Evolutionary conservation across 2,113 vertebrate species (phyloP), one percentile per base, ranked within the genome.

Genomic region (Vidua chalybeata): DNA sequence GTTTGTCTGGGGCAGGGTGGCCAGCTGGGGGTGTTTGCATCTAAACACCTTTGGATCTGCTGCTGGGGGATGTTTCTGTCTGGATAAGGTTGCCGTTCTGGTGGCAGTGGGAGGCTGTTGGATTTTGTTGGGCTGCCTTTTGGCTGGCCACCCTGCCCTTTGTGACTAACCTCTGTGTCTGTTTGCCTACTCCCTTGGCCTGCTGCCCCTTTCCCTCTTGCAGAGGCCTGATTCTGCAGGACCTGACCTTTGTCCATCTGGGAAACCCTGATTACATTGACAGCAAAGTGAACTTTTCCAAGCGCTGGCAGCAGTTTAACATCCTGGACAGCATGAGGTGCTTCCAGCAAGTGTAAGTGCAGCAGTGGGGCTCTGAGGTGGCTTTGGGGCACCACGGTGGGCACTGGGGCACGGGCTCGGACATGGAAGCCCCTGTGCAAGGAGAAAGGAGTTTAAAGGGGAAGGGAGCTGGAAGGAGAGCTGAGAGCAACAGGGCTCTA

Each of bases 261-360:
- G 99, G 99, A 55, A 99, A 99, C 97, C 99, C 99, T 1, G 99
- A 99, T 96, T 97, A 99, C 79, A 99, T 99, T 3, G 99, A 99
- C 0, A 98, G 99, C 75, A 99, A 99, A 94, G 99, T 99, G 90
- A 99, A 99, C 84, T 99, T 99, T 78, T 99, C 99, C 96, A 99
- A 99, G 90, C 99, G 99, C 56, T 99, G 99, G 99, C 99, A 99
- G 96, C 99, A 99, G 97, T 99, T 99, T 96, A 99, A 99, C 98
- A 99, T 99, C 93, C 97, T 99, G 96, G 99, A 99, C 98, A 99
- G 99, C 97, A 99, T 99, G 99, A 98, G 99, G 69, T 98, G 99
- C 96, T 99, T 99, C 98, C 99, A 99, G 97, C 99, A 99, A 98
- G 98, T 98, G 99, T 99, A 97, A 99, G 99, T 98, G 45, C 54